phyloP scores from a whole-genome alignment of 2,888 invertebrate species.

The Nebria salina region DNA sequence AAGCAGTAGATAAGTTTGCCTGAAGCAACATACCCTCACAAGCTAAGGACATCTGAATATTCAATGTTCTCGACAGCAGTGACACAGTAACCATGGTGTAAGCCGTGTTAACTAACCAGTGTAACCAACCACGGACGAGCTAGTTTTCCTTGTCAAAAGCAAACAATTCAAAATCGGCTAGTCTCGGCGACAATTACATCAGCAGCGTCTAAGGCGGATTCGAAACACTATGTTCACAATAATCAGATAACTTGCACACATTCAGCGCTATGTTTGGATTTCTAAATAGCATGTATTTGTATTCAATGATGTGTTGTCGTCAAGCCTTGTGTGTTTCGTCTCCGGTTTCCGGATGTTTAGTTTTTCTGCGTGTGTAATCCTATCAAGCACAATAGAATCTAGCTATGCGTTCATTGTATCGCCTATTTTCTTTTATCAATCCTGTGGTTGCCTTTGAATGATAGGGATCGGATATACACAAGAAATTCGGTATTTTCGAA shows the following conservation, averaged over 20 bases:
- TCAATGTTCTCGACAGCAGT: constrained; percentile 20
- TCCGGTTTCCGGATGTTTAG: not conserved
- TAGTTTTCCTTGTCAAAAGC: constrained; percentile 16
- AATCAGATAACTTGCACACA: constrained; percentile 36
- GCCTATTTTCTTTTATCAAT: not conserved
- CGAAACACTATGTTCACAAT: constrained; percentile 39
- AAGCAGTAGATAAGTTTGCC: not conserved
- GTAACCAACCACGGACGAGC: constrained; percentile 21
- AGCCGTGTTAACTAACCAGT: constrained; percentile 37
- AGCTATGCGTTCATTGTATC: not conserved
- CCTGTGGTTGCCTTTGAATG: not conserved
- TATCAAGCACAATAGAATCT: not conserved
- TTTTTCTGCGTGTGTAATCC: not conserved
- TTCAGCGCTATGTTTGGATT: constrained; percentile 10
- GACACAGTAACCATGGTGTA: constrained; percentile 19
- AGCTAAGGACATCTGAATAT: constrained; percentile 20
- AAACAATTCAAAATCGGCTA: constrained; percentile 18
- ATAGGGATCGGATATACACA: no score
- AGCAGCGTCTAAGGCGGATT: constrained; percentile 32
- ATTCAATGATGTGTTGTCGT: not conserved
- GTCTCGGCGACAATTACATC: constrained; percentile 37
- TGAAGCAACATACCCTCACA: not conserved
- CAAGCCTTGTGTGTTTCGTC: not conserved
- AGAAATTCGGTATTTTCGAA: no score
- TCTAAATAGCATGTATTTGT: not conserved